phyloP scores from a whole-genome alignment of 2,888 invertebrate species.

The Acrobasis consociella region DNA sequence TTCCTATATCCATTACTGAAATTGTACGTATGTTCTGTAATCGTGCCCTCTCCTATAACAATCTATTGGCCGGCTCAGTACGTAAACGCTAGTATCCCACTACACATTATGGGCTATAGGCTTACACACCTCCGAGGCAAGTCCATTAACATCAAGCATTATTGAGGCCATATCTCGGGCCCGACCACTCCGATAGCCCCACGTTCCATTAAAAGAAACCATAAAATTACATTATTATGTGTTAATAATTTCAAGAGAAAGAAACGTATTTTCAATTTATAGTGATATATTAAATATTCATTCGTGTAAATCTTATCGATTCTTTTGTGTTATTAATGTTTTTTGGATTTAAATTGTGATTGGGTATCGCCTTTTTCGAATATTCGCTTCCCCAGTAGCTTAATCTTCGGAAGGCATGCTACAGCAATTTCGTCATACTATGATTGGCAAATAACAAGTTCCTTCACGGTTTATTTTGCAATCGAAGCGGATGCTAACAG shows the following conservation, averaged over 20 bases:
- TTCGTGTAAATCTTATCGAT: conserved; percentile 56
- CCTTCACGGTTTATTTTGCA: conserved; percentile 47
- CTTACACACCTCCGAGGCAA: conserved; percentile 49
- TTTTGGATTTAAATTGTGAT: conserved; percentile 47
- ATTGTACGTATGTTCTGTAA: background rate
- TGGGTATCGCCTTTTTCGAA: conserved; percentile 57
- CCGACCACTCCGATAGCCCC: conserved; percentile 67
- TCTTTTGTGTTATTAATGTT: conserved; percentile 46
- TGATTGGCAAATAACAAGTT: conserved; percentile 45
- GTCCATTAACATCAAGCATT: conserved; percentile 75
- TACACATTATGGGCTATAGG: conserved; percentile 29
- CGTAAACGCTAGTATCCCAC: conserved; percentile 1
- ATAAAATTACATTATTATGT: conserved; percentile 82
- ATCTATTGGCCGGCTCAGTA: conserved; percentile 6
- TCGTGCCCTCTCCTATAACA: background rate
- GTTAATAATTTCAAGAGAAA: conserved; percentile 79
- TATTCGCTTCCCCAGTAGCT: conserved; percentile 51
- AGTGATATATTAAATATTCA: conserved; percentile 66
- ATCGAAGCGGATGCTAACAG: conserved; percentile 40
- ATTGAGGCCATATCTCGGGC: conserved; percentile 69
- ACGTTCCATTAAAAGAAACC: conserved; percentile 78
- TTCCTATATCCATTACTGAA: conserved; percentile 4
- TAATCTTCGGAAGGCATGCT: conserved; percentile 46
- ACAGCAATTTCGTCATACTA: conserved; percentile 47
- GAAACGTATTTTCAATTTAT: conserved; percentile 51